These are phyloP conservation scores for Acromyrmex heyeri DNA, from an alignment of 1,140 invertebrate species.

Conservation along the genomic window DNA sequence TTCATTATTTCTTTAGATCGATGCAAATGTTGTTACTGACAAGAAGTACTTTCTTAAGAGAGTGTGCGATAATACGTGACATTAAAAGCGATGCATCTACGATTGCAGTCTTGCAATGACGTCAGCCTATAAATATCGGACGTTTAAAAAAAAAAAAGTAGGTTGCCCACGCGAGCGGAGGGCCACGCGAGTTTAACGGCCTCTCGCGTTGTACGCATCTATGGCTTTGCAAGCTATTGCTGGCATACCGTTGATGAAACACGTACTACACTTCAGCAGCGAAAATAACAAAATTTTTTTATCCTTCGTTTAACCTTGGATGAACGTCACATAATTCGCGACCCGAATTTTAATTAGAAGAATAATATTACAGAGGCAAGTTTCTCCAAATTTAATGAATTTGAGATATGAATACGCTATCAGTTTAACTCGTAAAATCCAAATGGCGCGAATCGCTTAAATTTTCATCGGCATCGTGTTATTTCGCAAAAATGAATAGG, in stretches of 20 bases:
- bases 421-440: not conserved
- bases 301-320: not conserved
- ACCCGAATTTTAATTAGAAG: not conserved
- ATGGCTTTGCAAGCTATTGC: constrained; percentile 4
- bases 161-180: constrained; percentile 73
- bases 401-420: not conserved
- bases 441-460: constrained; percentile 10
- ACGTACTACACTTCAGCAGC: not conserved
- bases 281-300: not conserved
- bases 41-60: not conserved
- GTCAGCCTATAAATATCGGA: constrained; percentile 83
- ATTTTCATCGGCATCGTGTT: constrained; percentile 32
- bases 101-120: constrained; percentile 71
- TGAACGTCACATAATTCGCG: not conserved
- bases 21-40: not conserved
- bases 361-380: not conserved
- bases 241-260: not conserved
- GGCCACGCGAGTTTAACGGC: constrained; percentile 61
- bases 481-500: constrained; percentile 54
- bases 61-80: constrained; percentile 32
- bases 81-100: constrained; percentile 51
- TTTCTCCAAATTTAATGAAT: constrained; percentile 1
- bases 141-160: constrained; percentile 79
- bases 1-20: not conserved
- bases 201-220: constrained; percentile 40